Evolutionary conservation across 1,140 invertebrate genomes (phyloP).

Genomic region (Neodiprion virginianus): DNA sequence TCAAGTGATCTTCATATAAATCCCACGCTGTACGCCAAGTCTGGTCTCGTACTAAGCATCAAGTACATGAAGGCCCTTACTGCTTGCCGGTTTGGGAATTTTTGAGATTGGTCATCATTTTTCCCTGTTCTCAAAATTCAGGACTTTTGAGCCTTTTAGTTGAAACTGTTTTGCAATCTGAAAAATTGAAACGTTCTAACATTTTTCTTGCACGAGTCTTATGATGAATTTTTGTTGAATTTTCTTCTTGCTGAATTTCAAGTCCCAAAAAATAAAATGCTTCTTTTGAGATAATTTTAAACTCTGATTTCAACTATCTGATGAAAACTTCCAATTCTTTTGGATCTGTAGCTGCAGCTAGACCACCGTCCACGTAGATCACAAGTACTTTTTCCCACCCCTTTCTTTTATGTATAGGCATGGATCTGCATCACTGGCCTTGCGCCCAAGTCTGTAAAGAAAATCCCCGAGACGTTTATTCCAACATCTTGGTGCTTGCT

Average conservation of each 20-base stretch:
- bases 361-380: conserved; percentile 54
- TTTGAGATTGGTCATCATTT: conserved; percentile 28
- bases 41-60: conserved; percentile 51
- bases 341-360: conserved; percentile 42
- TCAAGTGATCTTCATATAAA: conserved; percentile 46
- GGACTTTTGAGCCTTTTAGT: conserved; percentile 40
- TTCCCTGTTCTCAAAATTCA: conserved; percentile 34
- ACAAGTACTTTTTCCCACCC: conserved; percentile 36
- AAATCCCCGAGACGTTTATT: conserved; percentile 43
- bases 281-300: conserved; percentile 37
- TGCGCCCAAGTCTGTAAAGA: conserved; percentile 42
- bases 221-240: conserved; percentile 43
- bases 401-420: conserved; percentile 41
- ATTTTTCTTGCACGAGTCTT: conserved; percentile 44
- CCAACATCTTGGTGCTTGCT: conserved; percentile 55
- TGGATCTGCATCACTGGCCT: conserved; percentile 42
- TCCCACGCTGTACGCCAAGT: conserved; percentile 44
- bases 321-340: conserved; percentile 32
- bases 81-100: conserved; percentile 50
- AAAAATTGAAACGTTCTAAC: conserved; percentile 43
- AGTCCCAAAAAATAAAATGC: conserved; percentile 41
- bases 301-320: conserved; percentile 35
- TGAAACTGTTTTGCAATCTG: conserved; percentile 46
- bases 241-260: conserved; percentile 32
- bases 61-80: conserved; percentile 52